Evolutionary conservation across 1,140 invertebrate species (phyloP).

Genomic region (Solenopsis fugax): DNA sequence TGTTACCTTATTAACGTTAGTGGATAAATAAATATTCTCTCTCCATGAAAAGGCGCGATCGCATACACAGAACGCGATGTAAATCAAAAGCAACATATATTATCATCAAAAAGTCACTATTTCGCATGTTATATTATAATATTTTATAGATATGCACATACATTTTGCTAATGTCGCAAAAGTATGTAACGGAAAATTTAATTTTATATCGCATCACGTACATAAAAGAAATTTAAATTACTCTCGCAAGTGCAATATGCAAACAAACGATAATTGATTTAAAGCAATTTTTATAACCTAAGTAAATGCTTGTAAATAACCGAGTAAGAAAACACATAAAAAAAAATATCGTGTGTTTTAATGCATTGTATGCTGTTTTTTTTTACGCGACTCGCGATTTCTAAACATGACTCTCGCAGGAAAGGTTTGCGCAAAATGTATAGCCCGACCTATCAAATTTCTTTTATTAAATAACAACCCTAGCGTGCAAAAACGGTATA

Average conservation of each 20-base stretch:
- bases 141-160: constrained; percentile 7
- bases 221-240: constrained; percentile 26
- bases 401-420: not conserved
- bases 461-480: constrained; percentile 57
- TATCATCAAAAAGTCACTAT: constrained; percentile 26
- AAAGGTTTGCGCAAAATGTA: constrained; percentile 21
- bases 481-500: constrained; percentile 34
- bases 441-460: constrained; percentile 36
- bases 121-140: constrained; percentile 13
- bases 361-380: not conserved
- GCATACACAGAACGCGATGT: not conserved
- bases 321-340: not conserved
- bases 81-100: constrained; percentile 16
- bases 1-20: constrained; percentile 44
- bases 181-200: constrained; percentile 33
- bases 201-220: not conserved
- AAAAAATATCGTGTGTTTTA: not conserved
- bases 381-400: not conserved
- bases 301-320: constrained; percentile 8
- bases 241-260: not conserved
- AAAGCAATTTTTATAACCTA: not conserved
- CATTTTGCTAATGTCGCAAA: not conserved
- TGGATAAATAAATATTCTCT: constrained; percentile 38
- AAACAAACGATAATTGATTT: constrained; percentile 12
- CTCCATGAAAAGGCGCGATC: constrained; percentile 33